Base-by-base conservation (phyloP, 2,888 invertebrate genomes). In the Acrobasis consociella region DNA sequence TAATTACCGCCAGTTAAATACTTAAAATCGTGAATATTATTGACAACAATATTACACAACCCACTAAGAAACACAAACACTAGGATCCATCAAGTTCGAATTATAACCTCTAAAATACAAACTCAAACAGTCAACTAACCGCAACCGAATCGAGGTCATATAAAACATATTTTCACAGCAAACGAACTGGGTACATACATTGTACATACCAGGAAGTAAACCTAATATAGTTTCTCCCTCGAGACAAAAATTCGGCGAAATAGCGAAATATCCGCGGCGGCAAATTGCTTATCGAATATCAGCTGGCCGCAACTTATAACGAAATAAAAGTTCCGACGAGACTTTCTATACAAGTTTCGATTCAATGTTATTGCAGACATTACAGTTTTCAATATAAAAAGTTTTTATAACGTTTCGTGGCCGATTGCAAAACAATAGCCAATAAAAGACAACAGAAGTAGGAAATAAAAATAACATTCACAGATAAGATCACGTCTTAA, bases 231-330 rank as follows among this genome's bases (percentile, higher is more conserved):
- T 46, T 22, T 16, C 15, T 55, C 60, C 63, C 63, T 17, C 39
- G 60, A 63, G 63, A 49, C 53, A 38, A 59, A 59, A 49, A 59
- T 50, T 53, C 37, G 37, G 9, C 42, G 39, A 62, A 31, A 46
- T 46, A 46, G 46, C 46, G 46, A 46, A 58, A 50, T 62, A 49
- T 56, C 42, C 31, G 58, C 42, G 53, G 49, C 55, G 49, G 49
- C 55, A 56, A 62, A 62, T 55, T 62, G 55, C 62, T 62, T 62
- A 55, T 49, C 55, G 62, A 62, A 55, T 55, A 39, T 53, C 31
- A 39, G 31, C 10, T 16, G 7, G 37, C 31, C 62, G 46, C 49
- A 55, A 55, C 55, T 62, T 49, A 55, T 49, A 55, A 55, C 55
- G 49, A 62, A 62, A 50, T 60, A 38, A 60, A 60, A 38, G 59